phyloP scores from a whole-genome alignment of 2,888 invertebrate species.

The Eilema griseolum region DNA sequence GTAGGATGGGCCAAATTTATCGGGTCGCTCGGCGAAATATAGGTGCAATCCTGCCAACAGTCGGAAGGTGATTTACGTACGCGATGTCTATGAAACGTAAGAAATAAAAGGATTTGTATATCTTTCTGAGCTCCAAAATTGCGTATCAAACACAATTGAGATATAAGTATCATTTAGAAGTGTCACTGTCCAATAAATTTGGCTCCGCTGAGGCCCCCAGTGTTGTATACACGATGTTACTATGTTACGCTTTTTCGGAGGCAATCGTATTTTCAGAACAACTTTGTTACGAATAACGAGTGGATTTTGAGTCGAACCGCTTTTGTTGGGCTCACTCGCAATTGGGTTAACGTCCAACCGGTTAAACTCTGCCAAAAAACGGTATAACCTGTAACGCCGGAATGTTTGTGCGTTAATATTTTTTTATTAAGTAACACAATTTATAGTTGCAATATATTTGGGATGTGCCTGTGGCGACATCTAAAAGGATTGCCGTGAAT shows the following conservation, averaged over 20 bases:
- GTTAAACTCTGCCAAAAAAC: constrained; percentile 26
- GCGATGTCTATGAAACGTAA: constrained; percentile 66
- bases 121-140: constrained; percentile 40
- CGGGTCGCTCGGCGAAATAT: constrained; percentile 73
- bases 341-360: constrained; percentile 23
- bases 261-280: constrained; percentile 30
- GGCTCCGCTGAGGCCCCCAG: constrained; percentile 35
- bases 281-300: constrained; percentile 23
- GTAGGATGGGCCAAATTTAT: constrained; percentile 73
- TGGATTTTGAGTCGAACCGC: constrained; percentile 19
- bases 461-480: too few relatives aligned
- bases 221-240: constrained; percentile 52
- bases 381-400: constrained; percentile 25
- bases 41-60: constrained; percentile 68
- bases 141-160: constrained; percentile 49
- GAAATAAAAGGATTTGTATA: constrained; percentile 72
- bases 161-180: constrained; percentile 52
- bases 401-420: too few relatives aligned
- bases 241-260: constrained; percentile 36
- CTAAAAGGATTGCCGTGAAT: too few relatives aligned
- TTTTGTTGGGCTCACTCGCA: constrained; percentile 17
- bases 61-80: constrained; percentile 70
- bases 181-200: constrained; percentile 46
- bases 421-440: too few relatives aligned
- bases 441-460: too few relatives aligned